These are phyloP conservation scores for Grallaria varia DNA, from an alignment of 2,113 vertebrate genomes.

Conservation along the genomic window DNA sequence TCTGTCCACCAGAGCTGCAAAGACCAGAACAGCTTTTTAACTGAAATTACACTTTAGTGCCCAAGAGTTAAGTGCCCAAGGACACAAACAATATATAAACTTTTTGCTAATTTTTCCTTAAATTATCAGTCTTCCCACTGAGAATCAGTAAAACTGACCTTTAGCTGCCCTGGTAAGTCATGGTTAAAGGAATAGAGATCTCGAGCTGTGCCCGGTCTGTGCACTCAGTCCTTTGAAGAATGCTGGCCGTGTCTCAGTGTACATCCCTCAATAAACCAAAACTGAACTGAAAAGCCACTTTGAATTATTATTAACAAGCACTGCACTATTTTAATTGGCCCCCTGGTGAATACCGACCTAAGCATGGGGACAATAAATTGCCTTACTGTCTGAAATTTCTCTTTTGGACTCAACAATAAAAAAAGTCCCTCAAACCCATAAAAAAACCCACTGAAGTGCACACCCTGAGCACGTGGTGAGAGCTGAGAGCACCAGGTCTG, in stretches of 20 bases:
- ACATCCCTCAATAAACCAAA: not conserved
- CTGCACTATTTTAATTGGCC: constrained; percentile 37
- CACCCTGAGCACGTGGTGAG: not conserved
- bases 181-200: not conserved
- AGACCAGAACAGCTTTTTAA: not conserved
- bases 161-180: not conserved
- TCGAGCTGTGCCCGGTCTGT: accelerated
- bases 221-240: not conserved
- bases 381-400: not conserved
- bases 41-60: not conserved
- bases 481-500: not conserved
- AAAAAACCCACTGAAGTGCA: too few species aligned
- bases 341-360: not conserved
- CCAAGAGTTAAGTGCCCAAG: not conserved
- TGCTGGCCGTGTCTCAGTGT: not conserved
- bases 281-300: not conserved
- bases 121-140: not conserved
- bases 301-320: constrained; percentile 19
- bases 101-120: not conserved
- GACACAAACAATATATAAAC: not conserved
- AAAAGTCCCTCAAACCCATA: not conserved
- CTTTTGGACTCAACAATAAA: not conserved
- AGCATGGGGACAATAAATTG: not conserved
- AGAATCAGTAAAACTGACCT: not conserved
- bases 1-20: not conserved